phyloP scores from a whole-genome alignment of 2,797 vertebrate genomes.

The Spea hammondii region DNA sequence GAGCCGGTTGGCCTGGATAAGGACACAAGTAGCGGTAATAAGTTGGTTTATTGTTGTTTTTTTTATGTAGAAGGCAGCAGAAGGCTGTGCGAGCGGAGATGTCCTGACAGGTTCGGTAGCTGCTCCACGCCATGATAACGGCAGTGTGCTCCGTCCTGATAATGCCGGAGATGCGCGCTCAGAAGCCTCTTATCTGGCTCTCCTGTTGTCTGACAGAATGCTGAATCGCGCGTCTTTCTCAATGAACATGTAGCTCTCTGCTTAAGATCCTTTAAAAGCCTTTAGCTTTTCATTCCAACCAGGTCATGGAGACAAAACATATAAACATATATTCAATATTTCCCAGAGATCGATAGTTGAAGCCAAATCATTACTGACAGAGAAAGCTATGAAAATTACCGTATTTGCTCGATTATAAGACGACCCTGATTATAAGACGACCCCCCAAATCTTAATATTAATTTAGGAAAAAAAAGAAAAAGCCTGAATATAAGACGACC shows the following conservation, averaged over 20 bases:
- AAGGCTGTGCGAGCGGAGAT: constrained; percentile 14
- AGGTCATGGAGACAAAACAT: too few relatives aligned
- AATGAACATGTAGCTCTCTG: constrained; percentile 1
- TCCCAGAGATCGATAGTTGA: too few relatives aligned
- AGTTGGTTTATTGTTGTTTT: neutral
- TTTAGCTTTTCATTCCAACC: too few relatives aligned
- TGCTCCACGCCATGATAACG: constrained; percentile 9
- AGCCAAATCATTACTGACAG: too few relatives aligned
- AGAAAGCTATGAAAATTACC: too few relatives aligned
- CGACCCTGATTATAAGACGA: too few relatives aligned
- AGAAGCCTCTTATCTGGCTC: constrained; percentile 39
- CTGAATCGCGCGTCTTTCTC: constrained; percentile 16
- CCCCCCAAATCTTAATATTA: too few relatives aligned
- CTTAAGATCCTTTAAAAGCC: neutral
- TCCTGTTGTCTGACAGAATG: constrained; percentile 14
- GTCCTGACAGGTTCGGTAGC: neutral
- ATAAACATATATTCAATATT: too few relatives aligned
- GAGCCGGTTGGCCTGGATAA: constrained; percentile 30
- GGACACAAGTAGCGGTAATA: neutral
- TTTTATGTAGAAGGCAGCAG: constrained; percentile 14
- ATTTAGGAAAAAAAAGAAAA: too few relatives aligned
- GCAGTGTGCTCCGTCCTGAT: constrained; percentile 23
- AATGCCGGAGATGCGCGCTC: constrained; percentile 18
- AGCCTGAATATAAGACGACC: too few relatives aligned
- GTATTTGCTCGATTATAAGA: too few relatives aligned